These are phyloP conservation scores for Lacerta viridis DNA, from an alignment of 2,797 vertebrate genomes.

Conservation along the genomic window DNA sequence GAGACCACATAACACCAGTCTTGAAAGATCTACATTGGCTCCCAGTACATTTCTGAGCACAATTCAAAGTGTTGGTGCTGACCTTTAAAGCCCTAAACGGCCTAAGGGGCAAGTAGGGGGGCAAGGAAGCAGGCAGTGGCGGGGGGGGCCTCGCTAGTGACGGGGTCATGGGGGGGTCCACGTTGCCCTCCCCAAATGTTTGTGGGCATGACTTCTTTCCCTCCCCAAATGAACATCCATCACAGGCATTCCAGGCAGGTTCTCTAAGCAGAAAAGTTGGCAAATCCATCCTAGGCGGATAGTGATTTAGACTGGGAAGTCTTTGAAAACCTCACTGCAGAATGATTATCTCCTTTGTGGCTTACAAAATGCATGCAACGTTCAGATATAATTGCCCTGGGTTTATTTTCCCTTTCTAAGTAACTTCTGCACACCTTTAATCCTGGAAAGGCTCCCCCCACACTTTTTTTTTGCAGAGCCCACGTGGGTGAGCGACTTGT, in stretches of 20 bases:
- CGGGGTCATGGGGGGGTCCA: no score
- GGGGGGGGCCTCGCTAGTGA: no score
- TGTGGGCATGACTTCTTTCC: no score
- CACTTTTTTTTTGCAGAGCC: no score
- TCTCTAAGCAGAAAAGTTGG: background rate
- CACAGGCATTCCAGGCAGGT: background rate
- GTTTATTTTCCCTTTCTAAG: constrained; percentile 22
- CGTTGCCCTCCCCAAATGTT: no score
- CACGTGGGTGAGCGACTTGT: background rate
- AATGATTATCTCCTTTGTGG: background rate
- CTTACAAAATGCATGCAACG: background rate
- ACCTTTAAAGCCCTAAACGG: no score
- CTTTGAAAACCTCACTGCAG: background rate
- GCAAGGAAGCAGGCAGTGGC: no score
- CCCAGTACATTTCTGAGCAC: no score
- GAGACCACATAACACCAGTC: no score
- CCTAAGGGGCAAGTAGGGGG: no score
- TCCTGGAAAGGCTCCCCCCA: background rate
- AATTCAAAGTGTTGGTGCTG: no score
- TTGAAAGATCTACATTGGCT: no score
- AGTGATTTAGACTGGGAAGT: background rate
- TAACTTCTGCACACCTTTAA: constrained; percentile 31
- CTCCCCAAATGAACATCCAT: background rate
- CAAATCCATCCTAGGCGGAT: background rate
- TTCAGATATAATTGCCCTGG: background rate